Percentiles rank a stretch among this genome's conserved stretches.
Conservation (phyloP, 2,113 vertebrate species). For the Pao palembangensis region DNA sequence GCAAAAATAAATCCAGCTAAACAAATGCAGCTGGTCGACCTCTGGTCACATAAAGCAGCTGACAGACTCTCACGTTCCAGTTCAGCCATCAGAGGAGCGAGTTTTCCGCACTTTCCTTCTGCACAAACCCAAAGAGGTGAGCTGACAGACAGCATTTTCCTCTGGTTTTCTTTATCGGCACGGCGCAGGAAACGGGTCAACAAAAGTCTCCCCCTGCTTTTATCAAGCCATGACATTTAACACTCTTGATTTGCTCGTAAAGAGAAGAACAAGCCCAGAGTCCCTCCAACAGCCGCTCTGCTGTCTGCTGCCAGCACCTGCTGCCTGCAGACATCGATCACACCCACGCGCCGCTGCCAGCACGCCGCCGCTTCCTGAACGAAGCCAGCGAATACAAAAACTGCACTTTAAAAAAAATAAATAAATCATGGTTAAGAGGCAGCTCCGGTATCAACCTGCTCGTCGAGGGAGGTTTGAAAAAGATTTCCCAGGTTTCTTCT, state of each 20-base stretch:
- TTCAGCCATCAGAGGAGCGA: constrained; percentile 13
- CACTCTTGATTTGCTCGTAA: constrained; percentile 27
- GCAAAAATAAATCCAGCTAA: background rate
- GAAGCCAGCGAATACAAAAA: background rate
- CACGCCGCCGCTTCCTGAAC: constrained; percentile 2
- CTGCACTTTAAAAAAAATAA: no score
- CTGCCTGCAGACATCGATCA: constrained; percentile 40
- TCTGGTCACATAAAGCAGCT: no score
- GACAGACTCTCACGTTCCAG: background rate
- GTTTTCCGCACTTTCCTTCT: background rate
- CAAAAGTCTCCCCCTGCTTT: constrained; percentile 16
- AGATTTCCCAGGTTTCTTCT: background rate
- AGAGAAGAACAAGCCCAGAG: constrained; percentile 33
- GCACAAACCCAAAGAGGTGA: constrained; percentile 5
- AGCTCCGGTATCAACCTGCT: no score
- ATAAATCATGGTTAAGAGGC: no score
- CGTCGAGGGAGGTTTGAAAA: background rate
- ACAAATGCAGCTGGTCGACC: background rate
- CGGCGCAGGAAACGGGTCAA: constrained; percentile 2
- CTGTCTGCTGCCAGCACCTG: constrained; percentile 28
- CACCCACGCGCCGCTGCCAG: constrained; percentile 15
- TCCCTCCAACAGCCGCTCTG: constrained; percentile 12
- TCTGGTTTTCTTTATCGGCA: constrained; percentile 17
- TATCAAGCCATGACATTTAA: constrained; percentile 40
- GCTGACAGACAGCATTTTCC: constrained; percentile 8